Evolutionary conservation across 2,888 invertebrate genomes (phyloP).

Genomic region (Drosophila atripex): DNA sequence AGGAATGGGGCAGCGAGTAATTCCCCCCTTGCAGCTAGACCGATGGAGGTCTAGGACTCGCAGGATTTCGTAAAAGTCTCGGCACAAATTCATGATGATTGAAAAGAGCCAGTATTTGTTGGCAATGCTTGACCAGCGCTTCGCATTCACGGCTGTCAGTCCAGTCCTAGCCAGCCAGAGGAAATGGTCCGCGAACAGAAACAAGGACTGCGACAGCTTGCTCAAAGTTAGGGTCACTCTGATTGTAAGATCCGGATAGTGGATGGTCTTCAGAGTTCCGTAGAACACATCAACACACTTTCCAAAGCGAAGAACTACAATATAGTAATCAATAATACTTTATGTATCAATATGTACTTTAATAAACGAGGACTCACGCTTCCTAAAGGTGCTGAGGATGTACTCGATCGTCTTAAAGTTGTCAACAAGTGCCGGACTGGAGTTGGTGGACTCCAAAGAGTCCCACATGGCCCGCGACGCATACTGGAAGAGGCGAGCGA

Average conservation of each 20-base stretch:
- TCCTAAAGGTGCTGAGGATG: constrained; percentile 92
- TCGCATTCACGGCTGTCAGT: constrained; percentile 86
- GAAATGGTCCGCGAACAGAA: constrained; percentile 93
- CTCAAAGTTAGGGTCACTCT: constrained; percentile 90
- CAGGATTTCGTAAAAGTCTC: constrained; percentile 93
- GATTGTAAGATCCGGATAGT: constrained; percentile 89
- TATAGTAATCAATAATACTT: neutral
- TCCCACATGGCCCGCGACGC: constrained; percentile 92
- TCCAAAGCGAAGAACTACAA: constrained; percentile 92
- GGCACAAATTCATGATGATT: constrained; percentile 90
- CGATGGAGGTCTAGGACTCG: constrained; percentile 86
- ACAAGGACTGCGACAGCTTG: constrained; percentile 91
- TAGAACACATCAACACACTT: constrained; percentile 93
- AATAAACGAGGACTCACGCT: constrained; percentile 86
- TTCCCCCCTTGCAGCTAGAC: constrained; percentile 82
- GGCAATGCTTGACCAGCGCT: constrained; percentile 89
- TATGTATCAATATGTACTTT: accelerated
- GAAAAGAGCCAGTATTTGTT: constrained; percentile 94
- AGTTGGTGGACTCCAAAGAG: constrained; percentile 86
- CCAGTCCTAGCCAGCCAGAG: constrained; percentile 93
- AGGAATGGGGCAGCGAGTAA: constrained; percentile 73
- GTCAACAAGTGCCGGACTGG: constrained; percentile 87
- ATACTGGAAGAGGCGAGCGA: constrained; percentile 91
- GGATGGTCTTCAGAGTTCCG: constrained; percentile 88
- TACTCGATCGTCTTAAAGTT: constrained; percentile 92